A percentile compares a stretch with the other conserved stretches of the same genome.
These are phyloP conservation scores for Athalia rosae DNA, from an alignment of 2,888 invertebrate species.

Conservation along the genomic window DNA sequence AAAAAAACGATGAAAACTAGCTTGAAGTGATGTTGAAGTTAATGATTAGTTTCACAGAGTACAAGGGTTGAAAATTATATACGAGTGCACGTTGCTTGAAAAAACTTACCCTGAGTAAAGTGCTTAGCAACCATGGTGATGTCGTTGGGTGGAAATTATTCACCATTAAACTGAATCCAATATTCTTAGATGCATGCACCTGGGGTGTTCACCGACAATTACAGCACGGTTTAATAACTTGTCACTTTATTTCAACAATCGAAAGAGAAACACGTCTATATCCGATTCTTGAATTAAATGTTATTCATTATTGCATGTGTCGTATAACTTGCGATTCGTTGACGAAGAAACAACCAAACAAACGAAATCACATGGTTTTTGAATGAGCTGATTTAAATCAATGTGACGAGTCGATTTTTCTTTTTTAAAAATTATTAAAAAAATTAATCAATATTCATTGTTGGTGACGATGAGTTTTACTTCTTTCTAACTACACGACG, in stretches of 20 bases:
- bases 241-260: not conserved
- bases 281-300: no score
- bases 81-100: not conserved
- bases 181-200: not conserved
- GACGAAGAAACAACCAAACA: no score
- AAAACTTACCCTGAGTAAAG: constrained; percentile 70
- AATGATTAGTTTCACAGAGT: not conserved
- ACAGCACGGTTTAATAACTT: not conserved
- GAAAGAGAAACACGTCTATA: no score
- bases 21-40: not conserved
- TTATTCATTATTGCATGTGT: no score
- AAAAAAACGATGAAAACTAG: no score
- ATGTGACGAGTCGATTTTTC: no score
- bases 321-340: no score
- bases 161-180: constrained; percentile 15
- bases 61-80: not conserved
- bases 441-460: not conserved
- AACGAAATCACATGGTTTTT: no score
- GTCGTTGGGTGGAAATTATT: constrained; percentile 14
- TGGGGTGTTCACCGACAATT: not conserved
- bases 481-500: not conserved
- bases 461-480: not conserved
- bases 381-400: no score
- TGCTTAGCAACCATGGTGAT: constrained; percentile 69
- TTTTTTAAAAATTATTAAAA: no score